Conservation (phyloP, 2,797 vertebrate species). For the Falco rusticolus region DNA sequence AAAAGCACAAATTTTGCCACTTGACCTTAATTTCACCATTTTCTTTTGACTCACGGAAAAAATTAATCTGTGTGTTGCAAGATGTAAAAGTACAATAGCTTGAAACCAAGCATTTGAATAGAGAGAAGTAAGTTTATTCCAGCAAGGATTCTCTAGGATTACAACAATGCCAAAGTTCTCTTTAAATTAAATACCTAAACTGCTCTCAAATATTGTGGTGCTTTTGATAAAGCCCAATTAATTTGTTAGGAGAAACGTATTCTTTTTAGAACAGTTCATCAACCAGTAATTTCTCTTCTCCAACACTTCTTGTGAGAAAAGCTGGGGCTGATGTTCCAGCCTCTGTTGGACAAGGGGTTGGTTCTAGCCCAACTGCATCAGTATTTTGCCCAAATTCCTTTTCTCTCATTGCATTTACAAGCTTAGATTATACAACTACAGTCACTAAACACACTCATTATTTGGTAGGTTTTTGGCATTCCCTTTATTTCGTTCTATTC, state of each 20-base stretch:
- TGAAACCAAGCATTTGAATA: background rate
- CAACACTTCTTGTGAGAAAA: background rate
- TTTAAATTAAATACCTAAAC: background rate
- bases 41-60: background rate
- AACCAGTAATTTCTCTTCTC: background rate
- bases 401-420: background rate
- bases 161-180: background rate
- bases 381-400: background rate
- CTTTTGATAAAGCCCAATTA: background rate
- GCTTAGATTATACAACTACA: background rate
- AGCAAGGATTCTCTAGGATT: background rate
- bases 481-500: background rate
- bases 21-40: background rate
- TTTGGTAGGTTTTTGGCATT: background rate
- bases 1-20: accelerated
- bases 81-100: background rate
- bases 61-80: background rate
- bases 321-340: background rate
- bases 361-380: accelerated
- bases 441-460: background rate
- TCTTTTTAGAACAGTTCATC: background rate
- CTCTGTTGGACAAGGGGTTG: background rate
- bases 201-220: background rate
- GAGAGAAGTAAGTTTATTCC: background rate
- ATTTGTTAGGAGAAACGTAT: background rate